Base-by-base conservation (phyloP, 2,797 vertebrate genomes). In the Sciurus vulgaris region DNA sequence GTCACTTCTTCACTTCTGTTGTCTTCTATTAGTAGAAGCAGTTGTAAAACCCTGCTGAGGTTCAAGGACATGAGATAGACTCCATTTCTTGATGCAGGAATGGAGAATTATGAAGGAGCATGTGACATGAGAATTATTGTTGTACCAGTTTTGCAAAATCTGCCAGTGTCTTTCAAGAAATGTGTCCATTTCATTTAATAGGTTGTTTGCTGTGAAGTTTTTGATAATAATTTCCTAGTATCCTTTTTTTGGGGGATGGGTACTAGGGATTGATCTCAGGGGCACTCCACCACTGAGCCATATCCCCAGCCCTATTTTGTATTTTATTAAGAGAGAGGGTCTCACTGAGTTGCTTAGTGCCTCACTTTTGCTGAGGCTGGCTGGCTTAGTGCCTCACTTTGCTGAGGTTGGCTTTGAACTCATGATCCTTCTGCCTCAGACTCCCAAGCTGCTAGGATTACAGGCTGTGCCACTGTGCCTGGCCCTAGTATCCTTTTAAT, bases 141-240 rank as follows among this genome's bases (percentile, higher is more conserved):
- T 89, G 30, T n/a, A 74, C 35, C 33, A 89, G 22, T 63, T 92
- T 79, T 90, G 13, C 20, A 94, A 93, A 91, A 8, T 70, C 47
- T 94, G 47, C 17, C 17, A 70, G 0, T 3, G 24, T 89, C 78
- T 87, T 88, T 79, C n/a, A 54, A 67, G 83, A 84, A 84, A 69
- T 83, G n/a, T 82, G n/a, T 77, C 47, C 26, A 33, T 94, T 90
- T 94, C 41, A 59, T 14, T 41, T 72, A 87, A 93, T 61, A 69
- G 56, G 74, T 88, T 90, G 70, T 67, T 86, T 91, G 56, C 18
- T n/a, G 44, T 70, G 28, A 72, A 70, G 6, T 22, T 92, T 56
- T 77, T 79, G 14, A 38, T 51, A 4, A 73, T 86, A 70, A 70
- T 28, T 14, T 94, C 59, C 56, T 88, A 72, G 26, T 59, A 73